Percentiles rank a stretch among this genome's conserved stretches.
Conservation (phyloP, 2,797 vertebrate species). For the Sebastes nivosus region DNA sequence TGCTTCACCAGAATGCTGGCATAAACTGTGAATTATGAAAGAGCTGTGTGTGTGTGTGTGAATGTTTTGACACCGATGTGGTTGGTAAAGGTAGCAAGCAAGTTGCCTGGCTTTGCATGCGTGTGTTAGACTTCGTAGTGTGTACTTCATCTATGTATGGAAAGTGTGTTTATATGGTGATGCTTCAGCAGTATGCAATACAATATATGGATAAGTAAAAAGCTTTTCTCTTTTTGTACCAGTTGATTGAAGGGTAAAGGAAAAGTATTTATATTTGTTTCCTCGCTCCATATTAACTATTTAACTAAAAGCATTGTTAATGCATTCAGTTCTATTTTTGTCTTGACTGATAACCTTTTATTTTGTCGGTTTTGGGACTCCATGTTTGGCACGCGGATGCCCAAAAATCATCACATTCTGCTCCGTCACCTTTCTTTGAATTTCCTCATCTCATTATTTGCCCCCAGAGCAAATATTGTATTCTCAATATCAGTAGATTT, state of each 20-base stretch:
- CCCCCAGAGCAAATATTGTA: not conserved
- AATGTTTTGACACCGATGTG: constrained; percentile 8
- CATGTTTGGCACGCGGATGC: not conserved
- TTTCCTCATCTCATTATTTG: not conserved
- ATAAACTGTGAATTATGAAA: constrained; percentile 67
- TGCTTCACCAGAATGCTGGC: constrained; percentile 52
- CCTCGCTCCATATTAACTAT: not conserved
- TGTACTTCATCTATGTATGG: not conserved
- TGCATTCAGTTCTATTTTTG: not conserved
- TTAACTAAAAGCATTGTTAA: not conserved
- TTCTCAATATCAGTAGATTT: not conserved
- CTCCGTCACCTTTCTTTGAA: not conserved
- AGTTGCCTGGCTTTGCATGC: not conserved
- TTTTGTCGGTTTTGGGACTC: not conserved
- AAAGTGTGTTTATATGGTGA: not conserved
- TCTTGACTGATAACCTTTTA: not conserved
- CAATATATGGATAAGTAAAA: too few relatives aligned
- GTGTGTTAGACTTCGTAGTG: not conserved
- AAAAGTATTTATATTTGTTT: not conserved
- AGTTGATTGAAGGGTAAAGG: not conserved
- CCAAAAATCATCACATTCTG: not conserved
- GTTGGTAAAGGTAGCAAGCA: not conserved
- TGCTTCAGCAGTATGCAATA: too few relatives aligned
- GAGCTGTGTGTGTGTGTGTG: constrained; percentile 22
- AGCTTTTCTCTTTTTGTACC: not conserved